These are phyloP conservation scores for Nannoperca obscura DNA, from an alignment of 2,797 vertebrate genomes.

Conservation along the genomic window DNA sequence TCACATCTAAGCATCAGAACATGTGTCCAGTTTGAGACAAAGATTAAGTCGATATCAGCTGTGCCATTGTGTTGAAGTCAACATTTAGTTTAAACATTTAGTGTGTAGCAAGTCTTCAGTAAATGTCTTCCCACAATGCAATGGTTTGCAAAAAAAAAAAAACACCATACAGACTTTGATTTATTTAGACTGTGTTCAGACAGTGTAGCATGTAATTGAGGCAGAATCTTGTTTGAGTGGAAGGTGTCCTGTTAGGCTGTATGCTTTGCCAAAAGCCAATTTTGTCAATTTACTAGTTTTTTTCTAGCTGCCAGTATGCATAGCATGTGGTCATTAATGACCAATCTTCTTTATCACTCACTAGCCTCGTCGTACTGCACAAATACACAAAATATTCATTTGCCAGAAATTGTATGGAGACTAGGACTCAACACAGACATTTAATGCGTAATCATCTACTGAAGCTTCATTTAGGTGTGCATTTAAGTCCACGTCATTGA, in stretches of 20 bases:
- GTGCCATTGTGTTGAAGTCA: not conserved
- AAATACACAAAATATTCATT: too few species aligned
- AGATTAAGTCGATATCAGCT: not conserved
- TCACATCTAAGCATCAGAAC: not conserved
- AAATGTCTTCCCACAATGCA: not conserved
- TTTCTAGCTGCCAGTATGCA: not conserved
- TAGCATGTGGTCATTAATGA: not conserved
- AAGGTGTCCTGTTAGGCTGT: not conserved
- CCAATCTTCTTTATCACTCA: not conserved
- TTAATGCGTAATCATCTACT: not conserved
- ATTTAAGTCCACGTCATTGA: not conserved
- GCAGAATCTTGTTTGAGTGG: constrained; percentile 22
- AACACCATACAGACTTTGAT: not conserved
- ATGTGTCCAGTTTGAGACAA: constrained; percentile 3
- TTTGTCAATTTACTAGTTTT: not conserved
- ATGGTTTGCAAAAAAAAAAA: not conserved
- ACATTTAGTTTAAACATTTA: not conserved
- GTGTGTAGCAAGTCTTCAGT: not conserved
- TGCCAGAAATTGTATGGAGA: not conserved
- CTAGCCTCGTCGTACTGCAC: too few species aligned
- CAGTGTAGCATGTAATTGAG: not conserved
- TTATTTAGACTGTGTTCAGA: too few species aligned
- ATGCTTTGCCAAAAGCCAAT: not conserved
- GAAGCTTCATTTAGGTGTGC: not conserved
- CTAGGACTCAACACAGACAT: not conserved